Evolutionary conservation across 2,888 invertebrate genomes (phyloP).

Genomic region (Acronicta aceris): DNA sequence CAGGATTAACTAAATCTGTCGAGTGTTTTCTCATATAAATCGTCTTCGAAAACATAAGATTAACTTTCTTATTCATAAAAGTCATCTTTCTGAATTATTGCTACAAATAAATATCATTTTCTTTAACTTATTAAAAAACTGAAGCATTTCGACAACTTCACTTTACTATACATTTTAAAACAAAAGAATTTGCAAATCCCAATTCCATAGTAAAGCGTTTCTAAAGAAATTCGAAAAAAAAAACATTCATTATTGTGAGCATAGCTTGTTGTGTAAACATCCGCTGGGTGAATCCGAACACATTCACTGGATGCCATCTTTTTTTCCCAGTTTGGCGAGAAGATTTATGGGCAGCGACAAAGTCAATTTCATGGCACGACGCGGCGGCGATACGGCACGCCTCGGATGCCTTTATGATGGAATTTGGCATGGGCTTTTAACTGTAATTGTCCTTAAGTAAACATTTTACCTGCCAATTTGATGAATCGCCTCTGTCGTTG

Average conservation of each 20-base stretch:
- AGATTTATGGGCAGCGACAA: slow-evolving; percentile 88
- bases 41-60: slow-evolving; percentile 12
- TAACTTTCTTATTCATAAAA: slow-evolving; percentile 19
- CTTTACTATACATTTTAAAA: slow-evolving; percentile 49
- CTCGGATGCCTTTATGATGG: slow-evolving; percentile 75
- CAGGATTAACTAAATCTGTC: slow-evolving; percentile 47
- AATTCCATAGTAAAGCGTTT: slow-evolving; percentile 63
- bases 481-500: slow-evolving; percentile 78
- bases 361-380: slow-evolving; percentile 85
- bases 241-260: slow-evolving; percentile 64
- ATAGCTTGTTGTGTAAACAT: slow-evolving; percentile 85
- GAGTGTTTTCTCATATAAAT: slow-evolving; percentile 22
- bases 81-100: slow-evolving; percentile 8
- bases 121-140: slow-evolving; percentile 12
- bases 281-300: slow-evolving; percentile 74
- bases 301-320: slow-evolving; percentile 72
- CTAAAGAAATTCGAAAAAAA: slow-evolving; percentile 71
- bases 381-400: slow-evolving; percentile 75
- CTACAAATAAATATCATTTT: slow-evolving; percentile 2
- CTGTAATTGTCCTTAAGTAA: slow-evolving; percentile 84
- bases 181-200: slow-evolving; percentile 56
- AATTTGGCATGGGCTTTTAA: slow-evolving; percentile 83
- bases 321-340: slow-evolving; percentile 74
- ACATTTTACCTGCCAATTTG: slow-evolving; percentile 87
- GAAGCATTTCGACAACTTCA: slow-evolving; percentile 63